Percentiles rank a stretch among this genome's conserved stretches.
phyloP scores from a whole-genome alignment of 2,113 vertebrate genomes.

The Zingel zingel region DNA sequence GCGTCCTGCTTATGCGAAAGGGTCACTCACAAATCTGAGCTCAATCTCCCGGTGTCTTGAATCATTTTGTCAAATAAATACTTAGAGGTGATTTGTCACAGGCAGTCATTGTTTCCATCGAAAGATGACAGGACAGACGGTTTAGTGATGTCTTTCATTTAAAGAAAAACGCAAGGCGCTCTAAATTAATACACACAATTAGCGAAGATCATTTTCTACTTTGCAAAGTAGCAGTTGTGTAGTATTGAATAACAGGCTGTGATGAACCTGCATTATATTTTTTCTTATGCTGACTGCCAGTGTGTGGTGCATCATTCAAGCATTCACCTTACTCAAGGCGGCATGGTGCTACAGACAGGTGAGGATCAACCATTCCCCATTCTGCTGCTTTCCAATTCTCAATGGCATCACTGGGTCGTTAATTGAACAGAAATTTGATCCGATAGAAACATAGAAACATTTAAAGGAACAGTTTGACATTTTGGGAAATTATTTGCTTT shows the following conservation, averaged over 20 bases:
- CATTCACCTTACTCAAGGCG: background rate
- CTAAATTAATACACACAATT: constrained; percentile 6
- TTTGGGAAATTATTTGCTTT: background rate
- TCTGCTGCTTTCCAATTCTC: background rate
- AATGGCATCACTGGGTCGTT: background rate
- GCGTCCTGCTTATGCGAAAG: constrained; percentile 54
- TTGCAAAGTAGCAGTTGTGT: background rate
- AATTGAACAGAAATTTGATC: background rate
- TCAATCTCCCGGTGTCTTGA: constrained; percentile 50
- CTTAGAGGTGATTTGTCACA: constrained; percentile 64
- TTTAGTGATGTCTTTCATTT: constrained; percentile 14
- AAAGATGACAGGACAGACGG: constrained; percentile 43
- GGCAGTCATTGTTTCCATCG: constrained; percentile 63
- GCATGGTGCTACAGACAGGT: background rate
- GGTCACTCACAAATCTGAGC: constrained; percentile 65
- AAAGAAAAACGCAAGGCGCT: constrained; percentile 10
- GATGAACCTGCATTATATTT: background rate
- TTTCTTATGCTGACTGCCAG: background rate
- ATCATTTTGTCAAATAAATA: constrained; percentile 55
- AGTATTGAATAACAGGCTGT: background rate
- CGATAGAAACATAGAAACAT: background rate
- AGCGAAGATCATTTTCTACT: background rate
- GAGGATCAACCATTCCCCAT: background rate
- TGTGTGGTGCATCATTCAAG: background rate
- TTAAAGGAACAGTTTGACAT: background rate